Evolutionary conservation across 2,797 vertebrate species (phyloP).

Genomic region (Hozukius guyotensis): DNA sequence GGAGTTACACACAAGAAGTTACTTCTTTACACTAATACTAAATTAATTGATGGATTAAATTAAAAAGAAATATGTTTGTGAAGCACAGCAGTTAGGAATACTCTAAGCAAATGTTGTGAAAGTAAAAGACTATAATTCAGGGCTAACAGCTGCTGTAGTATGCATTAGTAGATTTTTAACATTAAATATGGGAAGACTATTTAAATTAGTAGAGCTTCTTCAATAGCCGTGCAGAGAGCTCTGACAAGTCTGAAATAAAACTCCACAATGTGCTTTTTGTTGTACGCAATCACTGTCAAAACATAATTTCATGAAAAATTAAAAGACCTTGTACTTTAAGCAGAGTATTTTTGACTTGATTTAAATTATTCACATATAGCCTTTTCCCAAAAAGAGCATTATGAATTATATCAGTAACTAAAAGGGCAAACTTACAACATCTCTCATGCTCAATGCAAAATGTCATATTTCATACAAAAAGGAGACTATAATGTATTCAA

Average conservation of each 20-base stretch:
- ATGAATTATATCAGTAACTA: slow-evolving; percentile 31
- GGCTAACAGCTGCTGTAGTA: slow-evolving; percentile 5
- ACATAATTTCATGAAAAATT: background rate
- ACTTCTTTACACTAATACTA: background rate
- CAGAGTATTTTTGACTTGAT: slow-evolving; percentile 27
- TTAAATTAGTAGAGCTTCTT: slow-evolving; percentile 8
- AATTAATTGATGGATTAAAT: slow-evolving; percentile 20
- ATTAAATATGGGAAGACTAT: background rate
- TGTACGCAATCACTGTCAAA: slow-evolving; percentile 17
- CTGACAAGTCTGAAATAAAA: slow-evolving; percentile 14
- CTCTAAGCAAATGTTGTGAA: background rate
- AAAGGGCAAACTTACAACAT: slow-evolving; percentile 52
- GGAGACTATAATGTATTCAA: background rate
- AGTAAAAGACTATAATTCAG: slow-evolving; percentile 19
- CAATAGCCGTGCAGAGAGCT: background rate
- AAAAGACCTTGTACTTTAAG: slow-evolving; percentile 11
- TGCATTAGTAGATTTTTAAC: slow-evolving; percentile 13
- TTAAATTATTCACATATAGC: slow-evolving; percentile 58
- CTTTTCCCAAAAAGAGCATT: slow-evolving; percentile 43
- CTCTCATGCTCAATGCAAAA: slow-evolving; percentile 34
- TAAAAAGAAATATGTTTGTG: slow-evolving; percentile 17
- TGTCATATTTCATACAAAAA: slow-evolving; percentile 11
- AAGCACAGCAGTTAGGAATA: background rate
- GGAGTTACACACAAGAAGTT: background rate
- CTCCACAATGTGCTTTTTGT: background rate